These are phyloP conservation scores for Oryzias curvinotus DNA, from an alignment of 2,113 vertebrate genomes.

Conservation along the genomic window DNA sequence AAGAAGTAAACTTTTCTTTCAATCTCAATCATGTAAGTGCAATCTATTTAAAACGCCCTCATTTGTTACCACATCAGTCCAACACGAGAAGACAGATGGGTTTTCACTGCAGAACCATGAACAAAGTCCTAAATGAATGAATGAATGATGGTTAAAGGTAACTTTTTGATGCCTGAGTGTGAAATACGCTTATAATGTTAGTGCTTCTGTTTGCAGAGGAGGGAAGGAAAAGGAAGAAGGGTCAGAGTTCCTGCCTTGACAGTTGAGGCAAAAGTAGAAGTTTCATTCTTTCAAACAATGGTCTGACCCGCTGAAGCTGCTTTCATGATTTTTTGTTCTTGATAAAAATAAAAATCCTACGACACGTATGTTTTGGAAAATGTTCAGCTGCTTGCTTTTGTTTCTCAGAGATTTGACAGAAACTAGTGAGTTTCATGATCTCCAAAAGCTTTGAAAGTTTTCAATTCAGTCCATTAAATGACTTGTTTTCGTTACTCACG, in stretches of 20 bases:
- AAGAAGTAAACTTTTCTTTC: too few species aligned
- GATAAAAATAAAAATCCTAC: slow-evolving; percentile 24
- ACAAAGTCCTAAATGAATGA: not conserved
- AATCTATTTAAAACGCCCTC: slow-evolving; percentile 10
- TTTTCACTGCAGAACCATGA: slow-evolving; percentile 15
- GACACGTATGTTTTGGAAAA: slow-evolving; percentile 24
- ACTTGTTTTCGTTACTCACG: slow-evolving; percentile 65
- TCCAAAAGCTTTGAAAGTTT: slow-evolving; percentile 5
- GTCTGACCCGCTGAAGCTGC: slow-evolving; percentile 32
- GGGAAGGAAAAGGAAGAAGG: slow-evolving; percentile 23
- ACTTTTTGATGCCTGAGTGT: slow-evolving; percentile 67
- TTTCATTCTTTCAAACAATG: slow-evolving; percentile 53
- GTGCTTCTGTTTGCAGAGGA: slow-evolving; percentile 58
- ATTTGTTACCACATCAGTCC: slow-evolving; percentile 18
- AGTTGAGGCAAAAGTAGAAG: slow-evolving; percentile 41
- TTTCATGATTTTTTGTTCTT: slow-evolving; percentile 28
- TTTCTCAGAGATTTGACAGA: slow-evolving; percentile 30
- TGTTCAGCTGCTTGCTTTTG: slow-evolving; percentile 5
- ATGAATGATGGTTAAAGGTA: slow-evolving; percentile 41
- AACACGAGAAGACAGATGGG: slow-evolving; percentile 19
- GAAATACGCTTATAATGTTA: slow-evolving; percentile 68
- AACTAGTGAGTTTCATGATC: slow-evolving; percentile 18
- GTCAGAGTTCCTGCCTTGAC: slow-evolving; percentile 37
- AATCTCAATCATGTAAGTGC: not conserved
- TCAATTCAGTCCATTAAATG: not conserved